Evolutionary conservation across 2,797 vertebrate species (phyloP).

Genomic region (Brotogeris chrysoptera): DNA sequence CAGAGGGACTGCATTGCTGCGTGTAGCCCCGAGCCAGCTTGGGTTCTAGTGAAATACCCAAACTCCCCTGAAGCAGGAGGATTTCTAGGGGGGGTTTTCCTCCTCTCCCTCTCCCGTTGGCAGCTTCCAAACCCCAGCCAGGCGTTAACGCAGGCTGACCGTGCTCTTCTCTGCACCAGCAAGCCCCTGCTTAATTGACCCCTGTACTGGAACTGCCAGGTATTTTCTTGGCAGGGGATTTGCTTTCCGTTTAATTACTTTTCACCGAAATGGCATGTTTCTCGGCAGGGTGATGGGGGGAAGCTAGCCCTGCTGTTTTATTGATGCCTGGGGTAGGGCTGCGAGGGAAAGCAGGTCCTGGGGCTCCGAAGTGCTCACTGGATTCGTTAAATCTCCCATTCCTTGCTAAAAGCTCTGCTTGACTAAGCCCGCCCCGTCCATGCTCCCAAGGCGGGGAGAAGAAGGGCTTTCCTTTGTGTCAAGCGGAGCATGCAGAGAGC

Average conservation of each 20-base stretch:
- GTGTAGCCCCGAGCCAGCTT: fast-evolving
- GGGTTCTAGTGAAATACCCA: not conserved
- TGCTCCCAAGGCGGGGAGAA: not conserved
- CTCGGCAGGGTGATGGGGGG: not conserved
- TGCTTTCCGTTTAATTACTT: constrained; percentile 67
- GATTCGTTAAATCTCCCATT: constrained; percentile 6
- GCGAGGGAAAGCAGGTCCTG: not conserved
- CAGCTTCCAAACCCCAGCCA: not conserved
- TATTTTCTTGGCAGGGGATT: constrained; percentile 55
- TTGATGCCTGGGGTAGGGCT: constrained; percentile 16
- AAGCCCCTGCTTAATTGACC: not conserved
- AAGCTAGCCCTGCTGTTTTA: constrained; percentile 38
- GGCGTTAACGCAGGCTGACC: not conserved
- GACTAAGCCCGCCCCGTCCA: not conserved
- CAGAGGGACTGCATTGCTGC: not conserved
- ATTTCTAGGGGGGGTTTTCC: not conserved
- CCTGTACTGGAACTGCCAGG: constrained; percentile 18
- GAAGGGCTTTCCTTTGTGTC: constrained; percentile 63
- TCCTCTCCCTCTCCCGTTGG: not conserved
- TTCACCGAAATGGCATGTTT: constrained; percentile 44
- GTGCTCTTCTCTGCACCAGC: fast-evolving
- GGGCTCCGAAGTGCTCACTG: not conserved
- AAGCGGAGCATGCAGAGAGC: not conserved
- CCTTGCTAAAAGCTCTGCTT: not conserved
- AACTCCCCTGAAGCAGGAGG: fast-evolving